Conservation (phyloP, 1,140 invertebrate genomes). For the Oryzaephilus surinamensis region DNA sequence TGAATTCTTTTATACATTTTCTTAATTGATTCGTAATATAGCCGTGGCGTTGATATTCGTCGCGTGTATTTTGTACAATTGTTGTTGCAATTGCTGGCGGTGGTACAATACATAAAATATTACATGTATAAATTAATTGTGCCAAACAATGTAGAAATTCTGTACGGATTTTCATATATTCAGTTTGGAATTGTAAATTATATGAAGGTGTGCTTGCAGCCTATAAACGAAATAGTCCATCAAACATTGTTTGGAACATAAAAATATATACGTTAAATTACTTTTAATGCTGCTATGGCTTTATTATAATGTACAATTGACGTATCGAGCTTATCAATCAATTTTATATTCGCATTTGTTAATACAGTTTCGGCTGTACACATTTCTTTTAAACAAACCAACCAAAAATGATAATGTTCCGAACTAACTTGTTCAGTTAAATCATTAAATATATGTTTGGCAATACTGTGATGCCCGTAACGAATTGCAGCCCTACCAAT, state of each 20-base stretch:
- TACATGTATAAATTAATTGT: conserved; percentile 65
- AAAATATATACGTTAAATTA: too few species aligned
- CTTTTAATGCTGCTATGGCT: conserved; percentile 55
- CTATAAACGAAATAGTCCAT: conserved; percentile 30
- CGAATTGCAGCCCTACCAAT: conserved; percentile 75
- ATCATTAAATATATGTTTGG: conserved; percentile 52
- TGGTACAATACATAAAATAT: conserved; percentile 78
- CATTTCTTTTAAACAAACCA: conserved; percentile 64
- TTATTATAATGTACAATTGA: conserved; percentile 49
- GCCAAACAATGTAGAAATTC: conserved; percentile 68
- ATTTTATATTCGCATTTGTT: conserved; percentile 27
- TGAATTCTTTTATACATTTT: conserved; percentile 66
- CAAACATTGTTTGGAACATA: too few species aligned
- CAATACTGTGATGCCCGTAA: conserved; percentile 72
- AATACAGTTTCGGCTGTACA: conserved; percentile 48
- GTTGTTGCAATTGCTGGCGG: conserved; percentile 84
- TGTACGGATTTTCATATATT: conserved; percentile 62
- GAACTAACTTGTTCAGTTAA: conserved; percentile 68
- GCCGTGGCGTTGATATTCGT: conserved; percentile 73
- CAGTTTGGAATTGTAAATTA: conserved; percentile 64
- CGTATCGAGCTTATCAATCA: conserved; percentile 49
- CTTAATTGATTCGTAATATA: conserved; percentile 71
- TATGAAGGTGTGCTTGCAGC: conserved; percentile 56
- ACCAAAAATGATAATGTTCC: conserved; percentile 85
- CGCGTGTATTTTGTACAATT: conserved; percentile 63